Conservation (phyloP, 2,113 vertebrate species). For the Shinisaurus crocodilurus region DNA sequence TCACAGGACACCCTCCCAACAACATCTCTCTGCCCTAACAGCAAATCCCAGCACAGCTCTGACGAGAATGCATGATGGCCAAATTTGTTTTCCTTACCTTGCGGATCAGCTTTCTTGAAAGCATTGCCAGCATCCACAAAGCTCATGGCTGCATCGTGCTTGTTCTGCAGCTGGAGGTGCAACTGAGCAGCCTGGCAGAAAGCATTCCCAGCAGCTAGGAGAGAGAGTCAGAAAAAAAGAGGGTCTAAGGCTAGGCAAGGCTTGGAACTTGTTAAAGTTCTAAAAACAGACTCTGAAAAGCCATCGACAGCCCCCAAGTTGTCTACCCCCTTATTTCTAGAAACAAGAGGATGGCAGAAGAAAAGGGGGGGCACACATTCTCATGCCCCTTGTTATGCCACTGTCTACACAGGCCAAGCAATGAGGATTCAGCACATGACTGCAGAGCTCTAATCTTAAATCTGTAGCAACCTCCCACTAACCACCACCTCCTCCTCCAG, state of each 20-base stretch:
- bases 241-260: not conserved
- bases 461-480: not conserved
- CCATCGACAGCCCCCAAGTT: too few relatives aligned
- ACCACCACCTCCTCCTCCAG: not conserved
- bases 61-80: rapidly evolving
- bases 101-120: conserved; percentile 95
- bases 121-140: conserved; percentile 93
- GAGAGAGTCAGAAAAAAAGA: not conserved
- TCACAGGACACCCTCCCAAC: too few relatives aligned
- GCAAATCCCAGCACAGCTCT: not conserved
- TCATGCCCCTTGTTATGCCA: not conserved
- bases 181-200: conserved; percentile 91
- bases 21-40: not conserved
- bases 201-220: conserved; percentile 90
- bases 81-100: conserved; percentile 76
- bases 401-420: not conserved
- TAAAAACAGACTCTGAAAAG: too few relatives aligned
- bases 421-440: not conserved
- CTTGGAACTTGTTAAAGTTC: not conserved
- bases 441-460: not conserved
- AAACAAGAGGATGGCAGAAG: not conserved
- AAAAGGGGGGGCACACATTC: not conserved
- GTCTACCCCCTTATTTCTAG: not conserved
- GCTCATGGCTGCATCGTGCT: conserved; percentile 91
- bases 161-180: conserved; percentile 92